Base-by-base conservation (phyloP, 2,113 vertebrate species). In the Collichthys lucidus region DNA sequence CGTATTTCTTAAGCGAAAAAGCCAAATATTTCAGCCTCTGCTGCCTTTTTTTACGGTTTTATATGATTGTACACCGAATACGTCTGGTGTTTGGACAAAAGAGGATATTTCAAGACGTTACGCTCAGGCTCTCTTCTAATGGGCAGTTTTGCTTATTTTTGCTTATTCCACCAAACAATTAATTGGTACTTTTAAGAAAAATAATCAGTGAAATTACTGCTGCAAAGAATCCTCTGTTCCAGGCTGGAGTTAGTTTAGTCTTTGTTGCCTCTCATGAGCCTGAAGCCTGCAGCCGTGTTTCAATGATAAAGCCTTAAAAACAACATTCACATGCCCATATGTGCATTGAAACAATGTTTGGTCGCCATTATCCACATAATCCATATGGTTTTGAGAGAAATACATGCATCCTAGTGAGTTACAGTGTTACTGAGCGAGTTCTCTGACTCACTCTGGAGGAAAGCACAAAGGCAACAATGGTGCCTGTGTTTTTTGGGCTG, bases 401-500 rank as follows among this genome's bases (percentile, higher is more conserved):
- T 49, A 7, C 7, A 1, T 22, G 31, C 20, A 26, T 46, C 12
- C 0, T 24, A 52, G 22, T 50, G 52, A 81, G 74, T 77, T 5
- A 59, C 40, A 24, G 47, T 24, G 6, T 35, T 40, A 8, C 35
- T 40, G 8, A 69, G 15, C 15, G 44, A 66, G 17, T 7, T 26
- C 29, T 56, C 1, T 67, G 50, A 5, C 56, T 26, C 26, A 2
- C 73, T 75, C 14, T 75, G 53, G 49, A 61, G 60, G 70, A 55
- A 14, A 59, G 60, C 67, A 73, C 61, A 73, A 76, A 91, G 66
- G 76, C 73, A 80, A 81, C 77, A 80, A 16, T 61, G 60, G 67
- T 49, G 72, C n/a, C 44, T 67, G 67, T 88, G 66, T 81, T 82
- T 82, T 83, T 75, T 69, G 65, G 35, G 81, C 82, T 35, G 82